Evolutionary conservation across 1,140 invertebrate genomes (phyloP).

Genomic region (Dolichoris vasculosae): DNA sequence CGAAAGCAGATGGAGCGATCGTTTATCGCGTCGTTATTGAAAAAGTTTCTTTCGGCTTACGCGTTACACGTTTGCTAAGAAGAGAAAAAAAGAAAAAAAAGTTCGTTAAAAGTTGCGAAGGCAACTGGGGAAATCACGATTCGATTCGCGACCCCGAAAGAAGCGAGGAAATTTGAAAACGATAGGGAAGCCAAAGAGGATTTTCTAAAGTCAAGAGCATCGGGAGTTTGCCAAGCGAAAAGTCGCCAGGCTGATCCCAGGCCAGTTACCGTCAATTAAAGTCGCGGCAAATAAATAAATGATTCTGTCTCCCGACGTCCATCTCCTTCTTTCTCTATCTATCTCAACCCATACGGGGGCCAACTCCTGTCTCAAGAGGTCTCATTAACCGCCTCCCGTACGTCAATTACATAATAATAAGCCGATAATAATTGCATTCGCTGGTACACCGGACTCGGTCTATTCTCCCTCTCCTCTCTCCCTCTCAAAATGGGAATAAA

Average conservation of each 20-base stretch:
- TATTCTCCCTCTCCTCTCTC: conserved; percentile 53
- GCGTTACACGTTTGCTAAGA: not conserved
- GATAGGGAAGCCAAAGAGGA: not conserved
- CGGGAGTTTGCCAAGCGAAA: not conserved
- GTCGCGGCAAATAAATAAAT: conserved; percentile 67
- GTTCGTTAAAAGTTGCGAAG: not conserved
- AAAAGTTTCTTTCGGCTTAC: not conserved
- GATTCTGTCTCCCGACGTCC: conserved; percentile 57
- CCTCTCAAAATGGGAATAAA: conserved; percentile 53
- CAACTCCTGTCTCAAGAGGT: conserved; percentile 68
- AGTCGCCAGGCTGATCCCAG: conserved; percentile 56
- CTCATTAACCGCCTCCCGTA: conserved; percentile 67
- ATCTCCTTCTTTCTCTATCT: not conserved
- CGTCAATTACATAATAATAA: conserved; percentile 73
- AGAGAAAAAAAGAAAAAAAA: not conserved
- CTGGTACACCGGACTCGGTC: conserved; percentile 56
- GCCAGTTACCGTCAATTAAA: conserved; percentile 68
- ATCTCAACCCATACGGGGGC: not conserved
- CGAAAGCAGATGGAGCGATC: not conserved
- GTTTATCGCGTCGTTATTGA: conserved; percentile 3
- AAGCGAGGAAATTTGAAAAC: not conserved
- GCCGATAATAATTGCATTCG: conserved; percentile 70
- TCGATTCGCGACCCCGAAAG: not conserved
- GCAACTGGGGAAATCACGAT: not conserved
- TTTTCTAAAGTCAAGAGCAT: conserved; percentile 41